Base-by-base conservation (phyloP, 2,113 vertebrate genomes). In the Corythornis cristatus region DNA sequence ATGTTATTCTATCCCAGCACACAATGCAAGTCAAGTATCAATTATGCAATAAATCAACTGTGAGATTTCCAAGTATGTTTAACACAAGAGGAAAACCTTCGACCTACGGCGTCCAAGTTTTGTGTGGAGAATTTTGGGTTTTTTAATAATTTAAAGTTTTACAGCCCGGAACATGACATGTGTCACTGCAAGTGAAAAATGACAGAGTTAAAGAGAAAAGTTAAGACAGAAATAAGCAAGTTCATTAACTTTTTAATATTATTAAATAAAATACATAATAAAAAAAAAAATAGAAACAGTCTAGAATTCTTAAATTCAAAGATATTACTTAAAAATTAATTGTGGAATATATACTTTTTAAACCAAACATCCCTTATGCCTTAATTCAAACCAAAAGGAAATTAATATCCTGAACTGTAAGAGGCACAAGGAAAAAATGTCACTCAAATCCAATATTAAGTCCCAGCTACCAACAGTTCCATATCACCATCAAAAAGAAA, bases 131-230 rank as follows among this genome's bases (percentile, higher is more conserved):
- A 64, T 46, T 86, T 62, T 65, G 37, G 37, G 9, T 37, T 48
- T 68, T 70, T 37, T 79, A 43, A 80, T 45, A 92, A 88, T 93
- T 88, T 97, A 91, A 80, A 86, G 60, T 68, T 91, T 95, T 96
- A 96, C 86, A 65, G 85, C 81, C 91, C 85, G 83, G 85, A 95
- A 91, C 75, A 92, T 92, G 93, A 89, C 37, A 85, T 89, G 83
- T 84, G 65, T 91, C 83, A 87, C 88, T 95, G 88, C 72, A 96
- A 97, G 79, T 91, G 87, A 91, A 94, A 95, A 93, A 93, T 5
- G 75, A 94, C 54, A 96, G 51, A 84, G 58, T 85, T 96, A 87
- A 75, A 72, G 37, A 95, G 37, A 94, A 95, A 84, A 42, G 61
- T 33, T 84, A 70, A 87, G 89, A 90, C 61, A 95, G 74, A 78